Evolutionary conservation across 2,113 vertebrate species (phyloP), one percentile per base, ranked within the genome.

Genomic region (Columba livia): DNA sequence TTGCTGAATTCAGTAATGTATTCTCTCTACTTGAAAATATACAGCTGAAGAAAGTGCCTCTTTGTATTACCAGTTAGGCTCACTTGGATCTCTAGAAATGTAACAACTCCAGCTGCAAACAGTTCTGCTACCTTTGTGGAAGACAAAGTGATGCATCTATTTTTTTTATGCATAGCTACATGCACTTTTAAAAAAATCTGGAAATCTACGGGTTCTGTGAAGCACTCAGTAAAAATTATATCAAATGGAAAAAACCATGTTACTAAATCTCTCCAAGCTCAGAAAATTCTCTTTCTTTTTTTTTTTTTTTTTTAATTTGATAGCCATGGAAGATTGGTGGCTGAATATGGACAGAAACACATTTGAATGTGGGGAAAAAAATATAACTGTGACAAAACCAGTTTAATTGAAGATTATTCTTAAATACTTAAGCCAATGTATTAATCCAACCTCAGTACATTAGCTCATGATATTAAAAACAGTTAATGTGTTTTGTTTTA

Each of bases 401-500:
- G 42, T 95, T 64, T 69, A 88, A 50, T 79, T 95, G 42, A 71
- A 71, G 58, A 74, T 82, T 90, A 77, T 86, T 83, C 79, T 50
- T 64, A 93, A 24, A 84, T 32, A 15, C 69, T 57, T 83, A 91
- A 91, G 34, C 64, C 58, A 90, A 15, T 48, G 36, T 31, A 75
- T 85, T 32, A 93, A 88, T 84, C 89, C 80, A 96, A 90, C 47
- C 28, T 79, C 74, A 60, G 29, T 36, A 65, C 67, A 67, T 79
- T 96, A 92, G 91, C 93, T 96, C 92, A 91, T 92, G 71, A 85
- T 92, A 97, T 85, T 96, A 95, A 95, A 94, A 97, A 81, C 90
- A 88, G 84, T 97, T 94, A 82, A 92, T 93, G 81, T 85, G 90
- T 73, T 96, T 97, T 97, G 67, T 80, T 97, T 97, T 96, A 79